Evolutionary conservation across 1,140 invertebrate genomes (phyloP).

Genomic region (Dinothrombium tinctorium): DNA sequence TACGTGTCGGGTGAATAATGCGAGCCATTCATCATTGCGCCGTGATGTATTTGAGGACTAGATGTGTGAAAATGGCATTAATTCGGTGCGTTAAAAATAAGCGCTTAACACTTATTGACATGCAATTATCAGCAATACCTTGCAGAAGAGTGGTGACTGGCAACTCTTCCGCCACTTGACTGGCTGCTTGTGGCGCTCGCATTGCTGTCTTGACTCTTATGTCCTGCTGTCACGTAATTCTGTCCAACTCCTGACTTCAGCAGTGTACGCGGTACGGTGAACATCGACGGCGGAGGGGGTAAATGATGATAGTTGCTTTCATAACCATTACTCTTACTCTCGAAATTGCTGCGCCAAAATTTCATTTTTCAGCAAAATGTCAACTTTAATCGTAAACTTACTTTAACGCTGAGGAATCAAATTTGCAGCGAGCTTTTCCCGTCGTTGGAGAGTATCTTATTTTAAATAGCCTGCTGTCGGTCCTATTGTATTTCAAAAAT

Average conservation of each 20-base stretch:
- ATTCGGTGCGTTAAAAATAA: too few relatives aligned
- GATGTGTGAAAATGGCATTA: too few relatives aligned
- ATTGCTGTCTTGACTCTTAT: constrained; percentile 1
- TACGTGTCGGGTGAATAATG: too few relatives aligned
- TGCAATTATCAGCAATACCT: too few relatives aligned
- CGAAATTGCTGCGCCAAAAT: not conserved
- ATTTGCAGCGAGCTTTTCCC: constrained; percentile 9
- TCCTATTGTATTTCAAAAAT: constrained; percentile 4
- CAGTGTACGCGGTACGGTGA: not conserved
- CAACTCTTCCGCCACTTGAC: not conserved
- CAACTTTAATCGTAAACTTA: constrained; percentile 2
- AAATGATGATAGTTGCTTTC: not conserved
- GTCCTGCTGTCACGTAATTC: too few relatives aligned
- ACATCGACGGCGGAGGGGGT: not conserved
- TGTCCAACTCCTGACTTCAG: not conserved
- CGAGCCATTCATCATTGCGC: too few relatives aligned
- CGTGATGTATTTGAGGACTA: too few relatives aligned
- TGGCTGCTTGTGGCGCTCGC: not conserved
- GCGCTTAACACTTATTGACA: not conserved
- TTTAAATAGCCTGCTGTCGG: constrained; percentile 15
- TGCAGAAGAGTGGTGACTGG: not conserved
- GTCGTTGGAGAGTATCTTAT: constrained; percentile 14
- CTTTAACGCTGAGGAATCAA: constrained; percentile 6
- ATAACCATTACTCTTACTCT: not conserved
- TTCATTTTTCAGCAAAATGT: not conserved